Conservation (phyloP, 1,140 invertebrate genomes). For the Anagrus nilaparvatae region DNA sequence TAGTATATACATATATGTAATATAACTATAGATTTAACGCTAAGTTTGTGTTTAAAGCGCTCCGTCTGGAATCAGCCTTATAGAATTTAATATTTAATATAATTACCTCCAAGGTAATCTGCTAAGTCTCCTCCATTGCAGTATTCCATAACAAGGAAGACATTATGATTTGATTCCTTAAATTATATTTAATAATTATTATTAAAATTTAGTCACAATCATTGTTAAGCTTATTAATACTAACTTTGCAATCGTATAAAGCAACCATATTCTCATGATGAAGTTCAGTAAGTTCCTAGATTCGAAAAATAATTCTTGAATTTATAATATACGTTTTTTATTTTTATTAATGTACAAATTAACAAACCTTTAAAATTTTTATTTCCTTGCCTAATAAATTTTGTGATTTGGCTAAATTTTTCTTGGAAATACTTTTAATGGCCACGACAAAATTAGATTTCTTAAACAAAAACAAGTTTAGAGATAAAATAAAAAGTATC, state of each 20-base stretch:
- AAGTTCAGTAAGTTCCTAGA: slow-evolving; percentile 82
- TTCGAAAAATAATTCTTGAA: slow-evolving; percentile 6
- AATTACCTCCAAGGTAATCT: slow-evolving; percentile 84
- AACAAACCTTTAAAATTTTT: slow-evolving; percentile 85
- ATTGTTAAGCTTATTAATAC: slow-evolving; percentile 16
- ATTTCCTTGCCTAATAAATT: slow-evolving; percentile 97
- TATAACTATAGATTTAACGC: no score
- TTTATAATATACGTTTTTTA: slow-evolving; percentile 5
- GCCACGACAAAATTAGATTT: slow-evolving; percentile 79
- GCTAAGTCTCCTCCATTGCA: slow-evolving; percentile 98
- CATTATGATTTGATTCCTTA: slow-evolving; percentile 80
- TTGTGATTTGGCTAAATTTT: slow-evolving; percentile 92
- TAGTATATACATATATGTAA: no score
- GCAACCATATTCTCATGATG: slow-evolving; percentile 98
- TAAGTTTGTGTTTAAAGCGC: no score
- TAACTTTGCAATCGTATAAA: slow-evolving; percentile 83
- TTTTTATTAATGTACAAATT: slow-evolving; percentile 1
- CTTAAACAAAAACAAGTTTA: slow-evolving; percentile 53
- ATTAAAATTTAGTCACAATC: slow-evolving; percentile 12
- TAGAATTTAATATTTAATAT: slow-evolving; percentile 11
- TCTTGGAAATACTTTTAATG: slow-evolving; percentile 96
- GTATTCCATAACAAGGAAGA: slow-evolving; percentile 98
- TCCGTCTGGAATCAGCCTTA: no score
- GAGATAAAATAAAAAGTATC: background rate
- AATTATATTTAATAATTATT: slow-evolving; percentile 17